Evolutionary conservation across 2,797 vertebrate species (phyloP).

Genomic region (Bothrops alternatus): DNA sequence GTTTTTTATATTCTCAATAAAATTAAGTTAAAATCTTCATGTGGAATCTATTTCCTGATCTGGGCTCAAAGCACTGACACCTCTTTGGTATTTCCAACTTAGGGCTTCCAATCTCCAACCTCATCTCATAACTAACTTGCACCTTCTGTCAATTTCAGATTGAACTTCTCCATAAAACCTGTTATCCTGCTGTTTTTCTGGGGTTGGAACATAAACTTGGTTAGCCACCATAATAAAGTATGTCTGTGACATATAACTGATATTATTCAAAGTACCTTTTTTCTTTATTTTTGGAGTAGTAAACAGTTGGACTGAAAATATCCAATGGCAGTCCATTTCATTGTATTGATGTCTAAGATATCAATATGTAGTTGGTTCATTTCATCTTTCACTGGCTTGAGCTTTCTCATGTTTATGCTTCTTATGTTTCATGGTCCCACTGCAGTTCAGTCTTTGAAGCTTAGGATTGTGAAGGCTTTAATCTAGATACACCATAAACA

Average conservation of each 20-base stretch:
- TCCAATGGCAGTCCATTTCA: neutral
- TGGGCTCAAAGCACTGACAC: neutral
- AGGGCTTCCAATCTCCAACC: neutral
- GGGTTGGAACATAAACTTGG: neutral
- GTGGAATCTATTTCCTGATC: neutral
- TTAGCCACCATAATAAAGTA: neutral
- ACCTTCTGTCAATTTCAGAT: neutral
- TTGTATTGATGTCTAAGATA: neutral
- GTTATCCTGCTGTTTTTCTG: neutral
- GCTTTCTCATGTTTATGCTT: neutral
- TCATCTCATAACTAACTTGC: neutral
- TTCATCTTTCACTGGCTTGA: neutral
- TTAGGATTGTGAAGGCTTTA: neutral
- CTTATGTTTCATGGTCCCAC: neutral
- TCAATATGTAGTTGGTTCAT: neutral
- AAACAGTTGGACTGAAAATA: neutral
- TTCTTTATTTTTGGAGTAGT: neutral
- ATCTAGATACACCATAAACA: neutral
- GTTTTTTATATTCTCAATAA: neutral
- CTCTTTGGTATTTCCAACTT: neutral
- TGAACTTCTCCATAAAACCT: neutral
- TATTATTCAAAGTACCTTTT: neutral
- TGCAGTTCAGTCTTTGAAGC: neutral
- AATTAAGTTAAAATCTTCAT: neutral
- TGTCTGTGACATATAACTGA: neutral